Percentiles rank a stretch among this genome's conserved stretches.
Conservation (phyloP, 2,888 invertebrate genomes). For the Andrena bucephala region DNA sequence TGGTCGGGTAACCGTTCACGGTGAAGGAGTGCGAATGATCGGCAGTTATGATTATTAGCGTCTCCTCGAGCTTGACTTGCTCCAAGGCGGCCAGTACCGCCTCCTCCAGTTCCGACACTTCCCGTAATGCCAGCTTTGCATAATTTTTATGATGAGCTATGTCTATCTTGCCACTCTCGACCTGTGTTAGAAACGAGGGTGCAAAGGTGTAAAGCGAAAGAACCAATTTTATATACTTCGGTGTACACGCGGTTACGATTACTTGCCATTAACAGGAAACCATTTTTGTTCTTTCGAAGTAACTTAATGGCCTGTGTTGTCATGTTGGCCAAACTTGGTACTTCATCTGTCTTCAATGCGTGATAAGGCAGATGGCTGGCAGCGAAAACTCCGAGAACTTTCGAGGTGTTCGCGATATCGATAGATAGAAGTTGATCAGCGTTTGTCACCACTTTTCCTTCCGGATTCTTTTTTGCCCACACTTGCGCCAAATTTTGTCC, state of each 20-base stretch:
- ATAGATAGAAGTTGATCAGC: slow-evolving; percentile 83
- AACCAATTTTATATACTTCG: too few species aligned
- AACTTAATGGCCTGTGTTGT: slow-evolving; percentile 87
- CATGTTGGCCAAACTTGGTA: slow-evolving; percentile 88
- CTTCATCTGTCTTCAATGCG: slow-evolving; percentile 84
- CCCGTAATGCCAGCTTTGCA: slow-evolving; percentile 88
- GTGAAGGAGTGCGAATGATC: slow-evolving; percentile 89
- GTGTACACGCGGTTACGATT: not conserved
- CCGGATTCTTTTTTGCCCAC: slow-evolving; percentile 86
- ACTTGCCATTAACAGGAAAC: slow-evolving; percentile 86
- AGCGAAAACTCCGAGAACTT: slow-evolving; percentile 87
- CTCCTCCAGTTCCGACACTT: slow-evolving; percentile 88
- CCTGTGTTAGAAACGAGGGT: slow-evolving; percentile 72
- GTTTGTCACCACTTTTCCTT: slow-evolving; percentile 83
- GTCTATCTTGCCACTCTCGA: slow-evolving; percentile 89
- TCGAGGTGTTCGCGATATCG: slow-evolving; percentile 84
- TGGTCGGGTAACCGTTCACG: slow-evolving; percentile 88
- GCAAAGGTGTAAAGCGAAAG: too few species aligned
- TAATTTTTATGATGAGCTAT: slow-evolving; percentile 89
- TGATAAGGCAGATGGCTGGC: slow-evolving; percentile 87
- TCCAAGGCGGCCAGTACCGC: slow-evolving; percentile 87
- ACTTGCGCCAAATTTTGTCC: slow-evolving; percentile 86
- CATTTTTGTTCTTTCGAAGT: slow-evolving; percentile 85
- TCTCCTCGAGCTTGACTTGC: slow-evolving; percentile 86
- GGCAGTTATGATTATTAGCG: slow-evolving; percentile 89